Base-by-base conservation (phyloP, 2,888 invertebrate species). In the Caenorhabditis sulstoni region DNA sequence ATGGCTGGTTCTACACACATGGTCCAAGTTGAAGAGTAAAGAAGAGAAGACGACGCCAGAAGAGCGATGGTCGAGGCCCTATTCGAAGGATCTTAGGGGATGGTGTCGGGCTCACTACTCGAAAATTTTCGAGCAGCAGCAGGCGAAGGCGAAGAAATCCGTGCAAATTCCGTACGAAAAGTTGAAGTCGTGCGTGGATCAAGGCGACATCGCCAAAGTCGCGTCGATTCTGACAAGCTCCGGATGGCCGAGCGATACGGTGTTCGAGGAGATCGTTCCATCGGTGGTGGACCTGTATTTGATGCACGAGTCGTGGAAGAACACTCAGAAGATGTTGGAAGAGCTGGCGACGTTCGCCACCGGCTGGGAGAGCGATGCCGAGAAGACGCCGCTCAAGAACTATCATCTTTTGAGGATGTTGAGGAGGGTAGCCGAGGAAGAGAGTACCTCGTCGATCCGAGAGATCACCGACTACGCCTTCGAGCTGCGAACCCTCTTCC, bases 401-500 rank as follows among this genome's bases (percentile, higher is more conserved):
- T 81, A 53, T 57, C 83, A 87, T 62, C 61, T 87, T 11, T 23
- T 87, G 18, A 62, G 59, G 14, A 65, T 87, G 55, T 52, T 87
- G 44, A 44, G 71, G 23, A 64, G 85, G 49, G 71, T 67, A 16
- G 81, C 65, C 8, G 62, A 71, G 22, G 81, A 78, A 66, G 71
- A 57, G 1, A 62, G 59, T 0, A 70, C 82, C 1, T 45, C 76
- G 3, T 74, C 80, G 0, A 66, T 81, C 45, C 45, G 75, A 39
- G 55, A 66, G 2, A 49, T 87, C n/a, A 82, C 83, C 4, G 87
- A 86, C 35, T 85, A 71, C 39, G 82, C 81, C 4, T 87, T 84
- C 39, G 87, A 87, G 64, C 68, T 87, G 58, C 74, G 82, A 47
- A 71, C 80, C 9, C 20, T 86, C 44, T 87, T 87, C 59, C 87